These are phyloP conservation scores for Chaetoderma sp. DNA, from an alignment of 2,888 invertebrate species.

Conservation along the genomic window DNA sequence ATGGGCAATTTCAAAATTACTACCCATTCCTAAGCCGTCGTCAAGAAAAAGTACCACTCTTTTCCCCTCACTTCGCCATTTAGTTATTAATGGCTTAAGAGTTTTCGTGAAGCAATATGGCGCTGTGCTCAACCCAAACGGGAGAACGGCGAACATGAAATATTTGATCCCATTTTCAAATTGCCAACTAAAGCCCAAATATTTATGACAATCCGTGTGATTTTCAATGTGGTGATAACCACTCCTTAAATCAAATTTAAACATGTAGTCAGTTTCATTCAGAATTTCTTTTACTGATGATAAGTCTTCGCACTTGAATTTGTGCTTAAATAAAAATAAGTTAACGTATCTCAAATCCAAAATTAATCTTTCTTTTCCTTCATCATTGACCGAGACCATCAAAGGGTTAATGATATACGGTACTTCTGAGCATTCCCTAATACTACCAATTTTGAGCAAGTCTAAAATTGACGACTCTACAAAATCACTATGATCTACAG, in stretches of 20 bases:
- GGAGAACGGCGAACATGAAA: background rate
- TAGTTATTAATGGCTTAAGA: background rate
- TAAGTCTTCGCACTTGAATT: slow-evolving; percentile 14
- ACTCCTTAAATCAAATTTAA: slow-evolving; percentile 17
- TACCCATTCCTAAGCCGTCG: background rate
- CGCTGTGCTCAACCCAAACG: background rate
- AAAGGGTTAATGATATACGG: slow-evolving; percentile 5
- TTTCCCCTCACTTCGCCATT: background rate
- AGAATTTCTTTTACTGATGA: background rate
- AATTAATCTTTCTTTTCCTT: slow-evolving; percentile 7
- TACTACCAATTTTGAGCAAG: too few species aligned
- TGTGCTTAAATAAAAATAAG: slow-evolving; percentile 1
- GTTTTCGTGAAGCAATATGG: background rate
- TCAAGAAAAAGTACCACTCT: background rate
- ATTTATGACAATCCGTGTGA: background rate
- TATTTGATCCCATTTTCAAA: background rate
- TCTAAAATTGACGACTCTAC: too few species aligned
- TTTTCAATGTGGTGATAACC: slow-evolving; percentile 22
- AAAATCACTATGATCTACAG: background rate
- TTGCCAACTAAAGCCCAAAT: slow-evolving; percentile 18
- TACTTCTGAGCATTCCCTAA: too few species aligned
- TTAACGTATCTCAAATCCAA: slow-evolving; percentile 1
- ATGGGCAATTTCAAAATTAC: background rate
- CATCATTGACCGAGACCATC: background rate
- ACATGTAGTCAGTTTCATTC: slow-evolving; percentile 4